Evolutionary conservation across 1,140 invertebrate genomes (phyloP).

Genomic region (Magallana gigas): DNA sequence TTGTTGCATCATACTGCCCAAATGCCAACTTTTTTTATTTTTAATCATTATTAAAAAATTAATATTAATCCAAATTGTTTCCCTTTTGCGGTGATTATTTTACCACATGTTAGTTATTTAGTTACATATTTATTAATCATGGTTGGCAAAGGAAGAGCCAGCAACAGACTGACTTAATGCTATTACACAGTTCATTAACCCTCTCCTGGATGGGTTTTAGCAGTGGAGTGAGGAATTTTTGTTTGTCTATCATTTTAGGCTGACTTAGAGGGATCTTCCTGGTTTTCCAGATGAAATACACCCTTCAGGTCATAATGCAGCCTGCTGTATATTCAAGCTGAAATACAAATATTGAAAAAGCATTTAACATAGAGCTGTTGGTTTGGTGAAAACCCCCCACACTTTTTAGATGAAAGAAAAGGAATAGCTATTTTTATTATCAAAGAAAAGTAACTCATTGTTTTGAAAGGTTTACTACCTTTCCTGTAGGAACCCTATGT

Average conservation of each 20-base stretch:
- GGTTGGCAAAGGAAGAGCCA: not conserved
- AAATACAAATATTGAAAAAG: constrained; percentile 10
- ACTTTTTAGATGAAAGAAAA: not conserved
- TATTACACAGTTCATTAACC: constrained; percentile 34
- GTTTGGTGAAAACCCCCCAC: no score
- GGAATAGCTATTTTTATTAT: not conserved
- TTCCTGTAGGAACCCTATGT: not conserved
- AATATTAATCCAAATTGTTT: no score
- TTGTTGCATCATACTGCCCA: no score
- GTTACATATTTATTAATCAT: not conserved
- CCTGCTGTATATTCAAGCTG: not conserved
- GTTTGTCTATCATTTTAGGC: constrained; percentile 32
- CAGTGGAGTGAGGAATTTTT: constrained; percentile 34
- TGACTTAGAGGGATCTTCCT: not conserved
- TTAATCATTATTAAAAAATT: no score
- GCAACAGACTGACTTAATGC: not conserved
- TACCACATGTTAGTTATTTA: no score
- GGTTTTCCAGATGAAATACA: constrained; percentile 5
- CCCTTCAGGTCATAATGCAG: not conserved
- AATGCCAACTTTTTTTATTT: no score
- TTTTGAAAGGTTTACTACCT: not conserved
- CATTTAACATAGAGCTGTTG: no score
- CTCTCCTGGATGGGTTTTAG: constrained; percentile 8
- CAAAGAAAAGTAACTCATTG: constrained; percentile 27
- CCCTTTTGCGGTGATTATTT: no score